Evolutionary conservation across 2,888 invertebrate species (phyloP).

Genomic region (Drosophila anomelani): DNA sequence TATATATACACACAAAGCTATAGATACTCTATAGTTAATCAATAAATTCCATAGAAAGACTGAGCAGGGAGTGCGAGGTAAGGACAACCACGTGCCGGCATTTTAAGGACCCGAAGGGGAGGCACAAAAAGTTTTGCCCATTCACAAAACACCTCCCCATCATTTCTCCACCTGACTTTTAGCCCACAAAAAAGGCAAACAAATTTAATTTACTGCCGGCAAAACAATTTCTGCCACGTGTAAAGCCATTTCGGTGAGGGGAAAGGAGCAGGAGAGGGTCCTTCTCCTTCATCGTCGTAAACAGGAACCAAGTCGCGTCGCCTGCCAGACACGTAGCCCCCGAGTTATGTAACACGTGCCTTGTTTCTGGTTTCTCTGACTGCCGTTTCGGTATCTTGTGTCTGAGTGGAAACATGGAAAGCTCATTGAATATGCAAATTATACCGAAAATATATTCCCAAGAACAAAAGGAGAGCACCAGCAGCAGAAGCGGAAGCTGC

Average conservation of each 20-base stretch:
- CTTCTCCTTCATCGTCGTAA: not conserved
- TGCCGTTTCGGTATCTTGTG: conserved; percentile 21
- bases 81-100: conserved; percentile 65
- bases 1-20: conserved; percentile 10
- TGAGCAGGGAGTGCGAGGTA: conserved; percentile 8
- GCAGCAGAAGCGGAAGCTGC: conserved; percentile 47
- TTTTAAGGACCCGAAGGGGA: conserved; percentile 28
- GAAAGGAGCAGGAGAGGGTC: not conserved
- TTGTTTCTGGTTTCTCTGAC: conserved; percentile 15
- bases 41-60: conserved; percentile 57
- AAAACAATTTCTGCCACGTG: conserved; percentile 78
- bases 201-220: conserved; percentile 75
- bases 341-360: conserved; percentile 73
- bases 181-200: conserved; percentile 59
- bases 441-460: conserved; percentile 68
- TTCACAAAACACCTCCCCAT: not conserved
- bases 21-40: conserved; percentile 53
- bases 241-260: conserved; percentile 37
- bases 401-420: conserved; percentile 48
- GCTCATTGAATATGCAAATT: conserved; percentile 82
- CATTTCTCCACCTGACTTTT: not conserved
- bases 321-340: conserved; percentile 65
- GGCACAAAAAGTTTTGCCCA: conserved; percentile 4
- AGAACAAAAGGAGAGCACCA: conserved; percentile 34
- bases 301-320: conserved; percentile 48